phyloP scores from a whole-genome alignment of 2,113 vertebrate species.

The Strix aluco region DNA sequence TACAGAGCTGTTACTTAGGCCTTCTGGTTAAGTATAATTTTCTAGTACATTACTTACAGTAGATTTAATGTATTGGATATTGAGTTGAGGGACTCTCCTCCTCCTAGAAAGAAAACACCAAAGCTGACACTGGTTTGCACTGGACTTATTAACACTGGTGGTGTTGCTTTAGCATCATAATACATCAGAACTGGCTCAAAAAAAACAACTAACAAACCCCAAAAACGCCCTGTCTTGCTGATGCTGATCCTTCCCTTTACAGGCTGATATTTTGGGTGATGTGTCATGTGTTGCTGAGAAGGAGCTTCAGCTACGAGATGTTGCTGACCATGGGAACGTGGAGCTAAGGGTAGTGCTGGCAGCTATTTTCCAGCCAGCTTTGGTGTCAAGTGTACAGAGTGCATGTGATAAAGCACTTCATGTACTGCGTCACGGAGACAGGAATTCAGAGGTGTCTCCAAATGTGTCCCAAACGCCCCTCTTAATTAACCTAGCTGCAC shows the following conservation, averaged over 20 bases:
- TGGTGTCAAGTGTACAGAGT: background rate
- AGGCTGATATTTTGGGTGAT: background rate
- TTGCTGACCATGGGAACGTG: background rate
- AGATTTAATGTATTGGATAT: background rate
- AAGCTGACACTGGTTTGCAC: background rate
- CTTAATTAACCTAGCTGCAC: background rate
- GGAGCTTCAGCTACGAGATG: background rate
- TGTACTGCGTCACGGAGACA: background rate
- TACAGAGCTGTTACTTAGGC: background rate
- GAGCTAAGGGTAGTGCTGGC: background rate
- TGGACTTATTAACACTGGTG: background rate
- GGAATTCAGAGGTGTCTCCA: background rate
- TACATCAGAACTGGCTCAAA: background rate
- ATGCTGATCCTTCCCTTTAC: background rate
- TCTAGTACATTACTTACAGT: background rate
- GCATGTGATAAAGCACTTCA: background rate
- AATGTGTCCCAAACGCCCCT: background rate
- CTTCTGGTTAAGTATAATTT: background rate
- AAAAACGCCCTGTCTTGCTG: background rate
- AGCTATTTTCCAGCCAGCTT: background rate
- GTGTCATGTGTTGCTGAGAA: background rate
- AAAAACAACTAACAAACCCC: background rate
- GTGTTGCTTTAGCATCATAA: background rate
- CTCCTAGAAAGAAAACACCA: background rate
- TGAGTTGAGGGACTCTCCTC: background rate